Percentiles rank a stretch among this genome's conserved stretches.
Evolutionary conservation across 2,888 invertebrate genomes (phyloP).

Genomic region (Calameuta pallipes): DNA sequence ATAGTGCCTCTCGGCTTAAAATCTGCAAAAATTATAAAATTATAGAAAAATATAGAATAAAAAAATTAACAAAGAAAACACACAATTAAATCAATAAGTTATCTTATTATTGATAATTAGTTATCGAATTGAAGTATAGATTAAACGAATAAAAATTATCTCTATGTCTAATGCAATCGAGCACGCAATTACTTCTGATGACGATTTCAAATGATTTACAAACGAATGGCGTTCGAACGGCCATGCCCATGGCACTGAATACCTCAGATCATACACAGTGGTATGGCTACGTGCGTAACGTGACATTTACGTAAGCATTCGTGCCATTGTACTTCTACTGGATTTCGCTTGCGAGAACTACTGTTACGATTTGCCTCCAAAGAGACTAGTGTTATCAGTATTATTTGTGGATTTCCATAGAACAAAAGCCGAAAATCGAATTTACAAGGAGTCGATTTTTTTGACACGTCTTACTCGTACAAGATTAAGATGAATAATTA

Average conservation of each 20-base stretch:
- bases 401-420: background rate
- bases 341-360: background rate
- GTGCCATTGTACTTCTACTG: background rate
- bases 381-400: background rate
- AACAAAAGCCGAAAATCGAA: background rate
- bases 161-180: too few species aligned
- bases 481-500: background rate
- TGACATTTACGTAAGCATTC: background rate
- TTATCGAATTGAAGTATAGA: background rate
- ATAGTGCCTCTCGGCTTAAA: background rate
- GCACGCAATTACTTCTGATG: background rate
- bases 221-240: background rate
- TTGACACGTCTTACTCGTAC: background rate
- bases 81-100: too few species aligned
- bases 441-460: background rate
- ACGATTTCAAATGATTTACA: background rate
- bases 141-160: background rate
- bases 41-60: background rate
- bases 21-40: background rate
- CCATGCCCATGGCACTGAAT: background rate
- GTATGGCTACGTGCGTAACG: background rate
- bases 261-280: background rate
- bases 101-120: too few species aligned
- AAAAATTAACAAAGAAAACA: background rate
- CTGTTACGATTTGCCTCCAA: background rate